Evolutionary conservation across 2,113 vertebrate species (phyloP).

Genomic region (Pungitius pungitius): DNA sequence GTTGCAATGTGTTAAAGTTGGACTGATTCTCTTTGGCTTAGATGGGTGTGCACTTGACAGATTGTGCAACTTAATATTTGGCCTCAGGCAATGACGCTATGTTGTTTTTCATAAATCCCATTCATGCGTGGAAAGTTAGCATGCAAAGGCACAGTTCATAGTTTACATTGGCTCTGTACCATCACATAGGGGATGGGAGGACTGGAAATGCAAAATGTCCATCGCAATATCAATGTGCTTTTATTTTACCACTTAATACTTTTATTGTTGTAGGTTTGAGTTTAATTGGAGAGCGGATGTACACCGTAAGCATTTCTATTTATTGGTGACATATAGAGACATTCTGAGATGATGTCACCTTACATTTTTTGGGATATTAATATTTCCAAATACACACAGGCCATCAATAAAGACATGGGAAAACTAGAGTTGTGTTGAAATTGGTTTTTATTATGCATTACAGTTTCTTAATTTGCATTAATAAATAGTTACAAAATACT

Average conservation of each 20-base stretch:
- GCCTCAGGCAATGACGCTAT: slow-evolving; percentile 35
- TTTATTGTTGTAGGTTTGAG: not conserved
- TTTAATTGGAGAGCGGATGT: not conserved
- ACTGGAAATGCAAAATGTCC: slow-evolving; percentile 13
- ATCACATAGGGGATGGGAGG: slow-evolving; percentile 16
- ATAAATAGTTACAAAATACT: not conserved
- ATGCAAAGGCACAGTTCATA: slow-evolving; percentile 34
- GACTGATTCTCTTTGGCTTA: slow-evolving; percentile 19
- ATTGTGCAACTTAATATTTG: slow-evolving; percentile 34
- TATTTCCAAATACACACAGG: not conserved
- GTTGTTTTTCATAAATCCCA: slow-evolving; percentile 43
- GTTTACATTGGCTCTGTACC: slow-evolving; percentile 6
- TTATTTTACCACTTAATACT: not conserved
- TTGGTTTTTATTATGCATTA: not conserved
- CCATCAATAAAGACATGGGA: not conserved
- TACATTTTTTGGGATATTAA: not conserved
- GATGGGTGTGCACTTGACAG: slow-evolving; percentile 20
- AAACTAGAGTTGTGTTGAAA: not conserved
- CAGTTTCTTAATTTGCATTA: not conserved
- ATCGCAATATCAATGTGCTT: not conserved
- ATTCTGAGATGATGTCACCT: not conserved
- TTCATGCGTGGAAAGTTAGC: slow-evolving; percentile 41
- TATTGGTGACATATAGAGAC: not conserved
- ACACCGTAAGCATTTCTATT: not conserved
- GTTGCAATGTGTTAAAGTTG: slow-evolving; percentile 7